Evolutionary conservation across 2,888 invertebrate species (phyloP).

Genomic region (Drosophila anomalipes): DNA sequence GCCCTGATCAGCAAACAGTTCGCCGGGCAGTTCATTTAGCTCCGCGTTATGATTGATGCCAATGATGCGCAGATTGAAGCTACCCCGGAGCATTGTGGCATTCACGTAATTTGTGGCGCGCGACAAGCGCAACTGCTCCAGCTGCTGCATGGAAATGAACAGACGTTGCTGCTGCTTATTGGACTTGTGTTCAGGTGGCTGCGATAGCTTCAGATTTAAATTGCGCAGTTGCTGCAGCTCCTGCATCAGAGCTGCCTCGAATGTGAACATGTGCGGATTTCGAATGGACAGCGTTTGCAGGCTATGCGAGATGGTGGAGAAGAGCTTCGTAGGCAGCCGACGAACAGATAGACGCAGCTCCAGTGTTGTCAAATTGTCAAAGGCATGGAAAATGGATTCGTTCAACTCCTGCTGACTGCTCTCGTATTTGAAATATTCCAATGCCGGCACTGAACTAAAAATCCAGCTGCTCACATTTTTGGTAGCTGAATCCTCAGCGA

Average conservation of each 20-base stretch:
- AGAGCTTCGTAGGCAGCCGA: slow-evolving; percentile 44
- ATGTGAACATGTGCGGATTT: slow-evolving; percentile 56
- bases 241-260: slow-evolving; percentile 40
- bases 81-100: slow-evolving; percentile 87
- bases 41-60: slow-evolving; percentile 54
- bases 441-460: slow-evolving; percentile 55
- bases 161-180: slow-evolving; percentile 81
- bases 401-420: slow-evolving; percentile 46
- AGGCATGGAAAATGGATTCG: slow-evolving; percentile 57
- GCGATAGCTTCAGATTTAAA: slow-evolving; percentile 46
- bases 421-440: slow-evolving; percentile 60
- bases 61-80: slow-evolving; percentile 88
- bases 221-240: slow-evolving; percentile 58
- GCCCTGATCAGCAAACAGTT: slow-evolving; percentile 56
- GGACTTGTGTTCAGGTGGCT: not conserved
- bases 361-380: slow-evolving; percentile 51
- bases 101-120: slow-evolving; percentile 87
- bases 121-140: slow-evolving; percentile 88
- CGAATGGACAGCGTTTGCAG: slow-evolving; percentile 52
- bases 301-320: slow-evolving; percentile 46
- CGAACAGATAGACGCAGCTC: slow-evolving; percentile 53
- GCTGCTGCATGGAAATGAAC: slow-evolving; percentile 87
- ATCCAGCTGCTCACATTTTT: slow-evolving; percentile 51
- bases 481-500: not conserved
- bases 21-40: slow-evolving; percentile 43